Conservation (phyloP, 2,797 vertebrate genomes). For the Pangasius larnaudii region DNA sequence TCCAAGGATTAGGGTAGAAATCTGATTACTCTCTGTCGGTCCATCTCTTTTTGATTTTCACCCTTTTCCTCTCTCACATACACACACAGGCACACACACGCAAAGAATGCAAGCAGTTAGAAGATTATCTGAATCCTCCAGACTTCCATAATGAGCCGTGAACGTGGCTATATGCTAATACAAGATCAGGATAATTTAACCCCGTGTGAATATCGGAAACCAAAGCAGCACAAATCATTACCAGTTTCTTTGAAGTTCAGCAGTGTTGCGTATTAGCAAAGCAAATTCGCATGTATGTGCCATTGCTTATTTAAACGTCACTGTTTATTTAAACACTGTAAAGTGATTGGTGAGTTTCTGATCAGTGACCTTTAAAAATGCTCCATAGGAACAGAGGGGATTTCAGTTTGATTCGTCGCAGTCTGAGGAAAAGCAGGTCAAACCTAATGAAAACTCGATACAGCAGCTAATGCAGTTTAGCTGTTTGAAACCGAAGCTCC, state of each 20-base stretch:
- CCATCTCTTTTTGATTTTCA: conserved; percentile 14
- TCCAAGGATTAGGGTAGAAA: not conserved
- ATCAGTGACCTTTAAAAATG: not conserved
- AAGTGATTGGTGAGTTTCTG: not conserved
- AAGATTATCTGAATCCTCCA: conserved; percentile 18
- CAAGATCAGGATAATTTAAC: conserved; percentile 21
- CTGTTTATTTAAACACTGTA: not conserved
- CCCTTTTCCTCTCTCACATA: not conserved
- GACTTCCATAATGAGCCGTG: conserved; percentile 38
- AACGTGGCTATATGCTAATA: conserved; percentile 22
- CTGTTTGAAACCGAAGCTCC: conserved; percentile 26
- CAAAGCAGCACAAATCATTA: conserved; percentile 35
- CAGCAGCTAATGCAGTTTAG: conserved; percentile 43
- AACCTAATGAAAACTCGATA: conserved; percentile 45
- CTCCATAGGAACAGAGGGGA: not conserved
- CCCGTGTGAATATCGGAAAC: conserved; percentile 6
- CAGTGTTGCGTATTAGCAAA: not conserved
- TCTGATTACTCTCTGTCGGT: conserved; percentile 15
- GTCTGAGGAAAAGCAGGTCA: conserved; percentile 44
- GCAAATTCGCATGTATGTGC: not conserved
- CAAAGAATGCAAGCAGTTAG: conserved; percentile 9
- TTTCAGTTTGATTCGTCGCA: conserved; percentile 29
- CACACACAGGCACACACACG: conserved; percentile 4
- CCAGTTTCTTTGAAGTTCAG: not conserved
- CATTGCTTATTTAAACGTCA: not conserved